Percentiles rank a stretch among this genome's conserved stretches.
Evolutionary conservation across 1,140 invertebrate species (phyloP).

Genomic region (Nymphalis io): DNA sequence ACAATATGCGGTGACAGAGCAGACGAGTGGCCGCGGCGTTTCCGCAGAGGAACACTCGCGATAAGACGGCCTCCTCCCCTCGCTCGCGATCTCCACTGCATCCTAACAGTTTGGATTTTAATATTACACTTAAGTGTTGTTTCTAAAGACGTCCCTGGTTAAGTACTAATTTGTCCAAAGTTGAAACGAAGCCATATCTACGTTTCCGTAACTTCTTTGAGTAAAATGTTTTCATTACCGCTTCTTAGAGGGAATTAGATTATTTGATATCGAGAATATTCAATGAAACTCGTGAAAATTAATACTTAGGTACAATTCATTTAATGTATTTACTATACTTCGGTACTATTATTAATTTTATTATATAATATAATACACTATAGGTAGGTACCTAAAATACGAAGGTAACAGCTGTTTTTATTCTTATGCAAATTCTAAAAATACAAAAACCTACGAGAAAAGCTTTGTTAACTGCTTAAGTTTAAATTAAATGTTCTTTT

Average conservation of each 20-base stretch:
- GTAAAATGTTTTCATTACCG: conserved; percentile 36
- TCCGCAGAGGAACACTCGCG: conserved; percentile 65
- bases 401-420: too few species aligned
- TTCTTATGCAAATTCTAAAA: too few species aligned
- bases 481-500: too few species aligned
- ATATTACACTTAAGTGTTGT: conserved; percentile 76
- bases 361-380: too few species aligned
- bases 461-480: too few species aligned
- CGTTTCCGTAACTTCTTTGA: conserved; percentile 30
- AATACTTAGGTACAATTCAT: too few species aligned
- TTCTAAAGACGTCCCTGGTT: conserved; percentile 63
- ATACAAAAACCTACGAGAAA: too few species aligned
- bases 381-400: too few species aligned
- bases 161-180: conserved; percentile 76
- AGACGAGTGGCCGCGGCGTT: conserved; percentile 68
- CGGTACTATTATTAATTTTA: too few species aligned
- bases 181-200: conserved; percentile 62
- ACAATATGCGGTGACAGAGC: conserved; percentile 23
- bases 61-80: conserved; percentile 59
- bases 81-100: conserved; percentile 40
- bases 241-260: neutral
- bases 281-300: neutral
- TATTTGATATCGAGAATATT: conserved; percentile 2
- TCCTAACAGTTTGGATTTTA: conserved; percentile 74
- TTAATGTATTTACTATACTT: too few species aligned